A percentile compares a stretch with the other conserved stretches of the same genome.
These are phyloP conservation scores for Embiotoca jacksoni DNA, from an alignment of 2,113 vertebrate species.

Conservation along the genomic window DNA sequence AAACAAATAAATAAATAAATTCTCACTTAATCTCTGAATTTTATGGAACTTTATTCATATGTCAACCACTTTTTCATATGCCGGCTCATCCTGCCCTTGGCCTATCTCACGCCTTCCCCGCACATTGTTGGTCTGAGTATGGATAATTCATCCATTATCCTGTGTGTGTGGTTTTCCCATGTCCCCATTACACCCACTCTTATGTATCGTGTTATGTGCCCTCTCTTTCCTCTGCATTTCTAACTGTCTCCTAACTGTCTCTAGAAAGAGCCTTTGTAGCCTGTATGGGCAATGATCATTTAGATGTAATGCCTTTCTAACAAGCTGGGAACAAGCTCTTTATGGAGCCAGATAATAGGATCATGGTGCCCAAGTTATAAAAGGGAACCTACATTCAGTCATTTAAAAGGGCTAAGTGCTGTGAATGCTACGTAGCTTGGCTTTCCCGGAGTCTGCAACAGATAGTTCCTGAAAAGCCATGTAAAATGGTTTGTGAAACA, in stretches of 20 bases:
- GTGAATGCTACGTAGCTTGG: background rate
- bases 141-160: conserved; percentile 54
- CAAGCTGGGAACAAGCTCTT: conserved; percentile 57
- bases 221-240: conserved; percentile 22
- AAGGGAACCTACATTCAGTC: conserved; percentile 19
- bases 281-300: conserved; percentile 37
- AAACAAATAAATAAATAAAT: no score
- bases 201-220: conserved; percentile 39
- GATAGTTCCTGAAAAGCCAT: background rate
- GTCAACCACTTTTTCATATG: conserved; percentile 16
- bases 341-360: conserved; percentile 56
- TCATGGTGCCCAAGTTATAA: conserved; percentile 33
- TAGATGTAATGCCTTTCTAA: conserved; percentile 59
- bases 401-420: conserved; percentile 39
- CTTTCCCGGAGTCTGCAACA: background rate
- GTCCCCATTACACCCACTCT: conserved; percentile 48
- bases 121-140: conserved; percentile 20
- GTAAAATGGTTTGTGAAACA: background rate
- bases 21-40: background rate
- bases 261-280: conserved; percentile 16
- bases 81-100: conserved; percentile 13
- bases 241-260: conserved; percentile 29
- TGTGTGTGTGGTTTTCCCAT: conserved; percentile 13
- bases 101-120: conserved; percentile 7
- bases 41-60: background rate